Evolutionary conservation across 1,140 invertebrate species (phyloP), one percentile per base, ranked within the genome.

Genomic region (Camponotus pennsylvanicus): DNA sequence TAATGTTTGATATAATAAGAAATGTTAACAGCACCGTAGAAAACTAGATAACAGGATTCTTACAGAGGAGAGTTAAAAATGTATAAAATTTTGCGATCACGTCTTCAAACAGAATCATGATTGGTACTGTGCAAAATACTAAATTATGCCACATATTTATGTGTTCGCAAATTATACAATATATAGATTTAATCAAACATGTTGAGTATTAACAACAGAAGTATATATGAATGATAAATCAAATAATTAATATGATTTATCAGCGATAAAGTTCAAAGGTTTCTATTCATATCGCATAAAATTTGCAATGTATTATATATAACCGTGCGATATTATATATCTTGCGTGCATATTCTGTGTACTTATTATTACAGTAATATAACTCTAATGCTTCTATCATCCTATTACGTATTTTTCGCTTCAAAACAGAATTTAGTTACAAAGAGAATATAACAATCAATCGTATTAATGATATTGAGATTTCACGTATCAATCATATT

Each of bases 221-320:
- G 37, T 73, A 61, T 61, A 59, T 45, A 61, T 45, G 55, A 73
- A 59, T 59, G 34, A 27, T 18, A 57, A 80, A 80, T 70, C 37
- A 61, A 34, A 73, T 18, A 61, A 83, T 61, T 73, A 61, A 61
- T 61, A 45, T 21, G 40, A 83, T 83, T 83, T 59, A 73, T 73
- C 13, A 32, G 55, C 18, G 40, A 45, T 73, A 73, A 73, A 61
- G 11, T 21, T 61, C 55, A 73, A 73, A 83, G 55, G 66, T 57
- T n/a, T n/a, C 42, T 45, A 34, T 52, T 52, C 49, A 52, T 27
- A 49, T 42, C 8, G n/a, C 8, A 7, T 49, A 82, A 82, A 82
- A 71, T 82, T 71, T 61, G 27, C 21, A 34, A 52, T 9, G 34
- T 21, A 69, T 45, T 32, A 40, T 27, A 40, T 27, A 27, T 13